phyloP scores from a whole-genome alignment of 2,797 vertebrate species.

The Euthynnus affinis region DNA sequence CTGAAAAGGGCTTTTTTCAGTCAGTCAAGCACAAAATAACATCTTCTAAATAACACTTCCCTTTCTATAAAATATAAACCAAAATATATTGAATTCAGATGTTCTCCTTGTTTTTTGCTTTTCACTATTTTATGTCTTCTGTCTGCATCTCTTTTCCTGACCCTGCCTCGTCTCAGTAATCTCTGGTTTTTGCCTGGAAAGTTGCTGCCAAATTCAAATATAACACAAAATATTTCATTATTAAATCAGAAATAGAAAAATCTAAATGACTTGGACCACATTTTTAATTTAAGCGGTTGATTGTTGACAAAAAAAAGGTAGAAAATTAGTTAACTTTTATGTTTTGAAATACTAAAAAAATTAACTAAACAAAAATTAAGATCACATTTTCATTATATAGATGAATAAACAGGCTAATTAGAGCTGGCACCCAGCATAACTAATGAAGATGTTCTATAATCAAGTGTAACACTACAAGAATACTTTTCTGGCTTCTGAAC shows the following conservation, averaged over 20 bases:
- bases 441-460: neutral
- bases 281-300: neutral
- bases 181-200: neutral
- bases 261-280: neutral
- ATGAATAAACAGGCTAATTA: slow-evolving; percentile 11
- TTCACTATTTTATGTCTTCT: slow-evolving; percentile 2
- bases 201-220: neutral
- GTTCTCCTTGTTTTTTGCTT: neutral
- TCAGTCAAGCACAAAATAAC: neutral
- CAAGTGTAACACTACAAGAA: neutral
- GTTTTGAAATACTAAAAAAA: slow-evolving; percentile 4
- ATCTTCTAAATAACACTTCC: slow-evolving; percentile 4
- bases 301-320: neutral
- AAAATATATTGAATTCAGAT: slow-evolving; percentile 11
- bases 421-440: slow-evolving; percentile 6
- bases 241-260: neutral
- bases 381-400: slow-evolving; percentile 10
- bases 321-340: slow-evolving; percentile 13
- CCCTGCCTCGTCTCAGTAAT: neutral
- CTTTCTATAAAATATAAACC: slow-evolving; percentile 9
- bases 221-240: neutral
- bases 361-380: slow-evolving; percentile 22
- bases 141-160: neutral
- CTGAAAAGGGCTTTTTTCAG: no score
- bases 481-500: neutral